phyloP scores from a whole-genome alignment of 2,797 vertebrate species.

The Aplochiton taeniatus region DNA sequence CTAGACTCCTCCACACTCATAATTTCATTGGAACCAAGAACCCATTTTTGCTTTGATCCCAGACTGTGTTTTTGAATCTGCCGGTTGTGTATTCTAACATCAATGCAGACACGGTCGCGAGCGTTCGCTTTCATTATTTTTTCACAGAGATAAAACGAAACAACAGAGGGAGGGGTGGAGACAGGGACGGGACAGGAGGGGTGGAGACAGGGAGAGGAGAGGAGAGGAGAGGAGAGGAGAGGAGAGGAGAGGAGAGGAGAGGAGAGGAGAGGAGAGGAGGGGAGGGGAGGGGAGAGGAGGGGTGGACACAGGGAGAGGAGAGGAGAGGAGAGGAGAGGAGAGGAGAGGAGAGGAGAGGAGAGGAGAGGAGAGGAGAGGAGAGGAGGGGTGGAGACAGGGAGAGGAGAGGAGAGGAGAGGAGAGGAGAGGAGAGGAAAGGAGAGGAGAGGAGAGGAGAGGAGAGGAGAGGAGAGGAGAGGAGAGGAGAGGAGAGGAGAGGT shows the following conservation, averaged over 20 bases:
- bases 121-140: constrained; percentile 93
- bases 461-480: not conserved
- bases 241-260: not conserved
- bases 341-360: not conserved
- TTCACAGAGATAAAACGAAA: constrained; percentile 86
- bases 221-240: not conserved
- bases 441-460: constrained; percentile 61
- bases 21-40: constrained; percentile 86
- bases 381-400: constrained; percentile 55
- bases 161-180: constrained; percentile 67
- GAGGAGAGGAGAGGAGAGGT: constrained; percentile 44
- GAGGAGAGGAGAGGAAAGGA: constrained; percentile 2
- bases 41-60: constrained; percentile 88
- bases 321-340: constrained; percentile 32
- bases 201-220: not conserved
- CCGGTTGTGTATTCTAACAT: constrained; percentile 93
- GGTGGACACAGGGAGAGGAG: constrained; percentile 67
- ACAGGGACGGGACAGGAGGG: not conserved
- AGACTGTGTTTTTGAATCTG: constrained; percentile 86
- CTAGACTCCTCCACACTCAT: constrained; percentile 75
- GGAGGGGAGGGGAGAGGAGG: not conserved
- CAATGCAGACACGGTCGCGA: constrained; percentile 86
- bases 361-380: no score
- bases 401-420: not conserved
- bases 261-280: no score